Base-by-base conservation (phyloP, 2,797 vertebrate species). In the Crocodylus rhombifer region DNA sequence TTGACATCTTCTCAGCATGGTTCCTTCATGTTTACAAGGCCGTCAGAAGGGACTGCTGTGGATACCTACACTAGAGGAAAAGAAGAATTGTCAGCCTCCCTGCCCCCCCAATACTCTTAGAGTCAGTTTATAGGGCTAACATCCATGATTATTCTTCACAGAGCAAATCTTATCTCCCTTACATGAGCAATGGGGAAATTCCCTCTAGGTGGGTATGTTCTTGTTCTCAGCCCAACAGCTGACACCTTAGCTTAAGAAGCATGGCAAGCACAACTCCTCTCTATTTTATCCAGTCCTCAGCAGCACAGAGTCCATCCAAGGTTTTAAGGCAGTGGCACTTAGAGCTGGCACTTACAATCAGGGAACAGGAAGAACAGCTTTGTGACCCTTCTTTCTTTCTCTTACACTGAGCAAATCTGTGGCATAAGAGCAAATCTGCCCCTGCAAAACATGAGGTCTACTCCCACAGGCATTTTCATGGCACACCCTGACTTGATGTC, bases 401-500 rank as follows among this genome's bases (percentile, higher is more conserved):
- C 62, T 2, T 77, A 7, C 84, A 83, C 75, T 81, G 62, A 94
- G 58, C 30, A 75, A 36, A 82, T 14, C 2, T 8, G 84, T 90
- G 28, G 71, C 81, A 82, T 79, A 91, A 77, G n/a, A 86, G 26
- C 77, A 64, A 75, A 79, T 91, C 83, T 93, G 30, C 87, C 92
- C 75, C 81, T 77, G 79, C 89, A 51, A 51, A 51, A 65, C 79
- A 60, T 89, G 90, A 89, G 87, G n/a, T 89, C 62, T 93, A 57
- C 36, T 92, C 89, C 42, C 89, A 81, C 87, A 94, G 84, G 62
- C 94, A 83, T 91, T 96, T 94, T 90, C 79, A 90, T 94, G 91
- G 94, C 83, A 1, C 91, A 86, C 78, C 82, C 69, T 77, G 64
- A 84, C 76, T 30, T 10, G 89, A 96, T 62, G 58, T 64, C 94